These are phyloP conservation scores for Uloborus plumipes DNA, from an alignment of 2,888 invertebrate genomes.

Conservation along the genomic window DNA sequence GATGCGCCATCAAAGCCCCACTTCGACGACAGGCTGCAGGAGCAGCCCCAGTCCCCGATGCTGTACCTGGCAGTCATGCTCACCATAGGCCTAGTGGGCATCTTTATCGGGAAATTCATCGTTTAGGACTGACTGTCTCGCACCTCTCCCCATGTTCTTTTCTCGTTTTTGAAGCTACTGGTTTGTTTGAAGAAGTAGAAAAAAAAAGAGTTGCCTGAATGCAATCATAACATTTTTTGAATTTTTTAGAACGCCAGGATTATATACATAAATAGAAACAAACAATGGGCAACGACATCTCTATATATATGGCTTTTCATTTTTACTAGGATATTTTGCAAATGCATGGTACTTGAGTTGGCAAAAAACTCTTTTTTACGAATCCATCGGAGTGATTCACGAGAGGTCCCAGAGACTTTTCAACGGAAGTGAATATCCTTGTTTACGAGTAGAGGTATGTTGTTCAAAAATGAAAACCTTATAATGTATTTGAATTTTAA, in stretches of 20 bases:
- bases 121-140: conserved; percentile 33
- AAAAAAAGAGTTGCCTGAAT: conserved; percentile 47
- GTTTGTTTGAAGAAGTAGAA: conserved; percentile 62
- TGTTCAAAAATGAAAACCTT: too few relatives aligned
- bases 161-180: conserved; percentile 57
- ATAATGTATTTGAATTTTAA: too few relatives aligned
- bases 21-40: conserved; percentile 41
- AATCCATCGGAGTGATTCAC: too few relatives aligned
- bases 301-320: conserved; percentile 41
- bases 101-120: conserved; percentile 60
- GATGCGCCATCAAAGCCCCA: conserved; percentile 5
- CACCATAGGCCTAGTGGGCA: conserved; percentile 57
- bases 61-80: conserved; percentile 57
- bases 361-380: conserved; percentile 43
- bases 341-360: conserved; percentile 42
- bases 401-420: too few relatives aligned
- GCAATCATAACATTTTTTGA: conserved; percentile 56
- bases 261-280: conserved; percentile 38
- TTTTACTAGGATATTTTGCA: conserved; percentile 41
- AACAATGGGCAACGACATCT: conserved; percentile 50
- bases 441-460: too few relatives aligned
- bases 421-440: too few relatives aligned
- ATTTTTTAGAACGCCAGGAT: conserved; percentile 48
- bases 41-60: conserved; percentile 61
- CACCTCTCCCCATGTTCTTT: conserved; percentile 11